Evolutionary conservation across 2,888 invertebrate species (phyloP).

Genomic region (Anodontia alba): DNA sequence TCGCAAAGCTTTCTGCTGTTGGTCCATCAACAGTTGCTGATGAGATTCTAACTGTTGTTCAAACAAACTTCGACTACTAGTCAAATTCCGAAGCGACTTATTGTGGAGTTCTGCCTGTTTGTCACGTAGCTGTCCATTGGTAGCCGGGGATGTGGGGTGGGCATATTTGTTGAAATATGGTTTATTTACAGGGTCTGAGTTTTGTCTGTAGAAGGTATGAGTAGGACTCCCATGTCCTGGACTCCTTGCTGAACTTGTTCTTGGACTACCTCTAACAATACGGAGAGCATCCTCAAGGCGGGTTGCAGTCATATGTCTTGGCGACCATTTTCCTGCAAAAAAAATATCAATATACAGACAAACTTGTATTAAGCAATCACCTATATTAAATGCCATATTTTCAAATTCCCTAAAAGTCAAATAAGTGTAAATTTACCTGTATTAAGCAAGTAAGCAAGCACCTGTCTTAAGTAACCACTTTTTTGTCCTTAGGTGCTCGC

Average conservation of each 20-base stretch:
- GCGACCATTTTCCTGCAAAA: constrained; percentile 55
- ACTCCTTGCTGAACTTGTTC: constrained; percentile 54
- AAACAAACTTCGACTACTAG: constrained; percentile 79
- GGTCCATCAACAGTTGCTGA: constrained; percentile 75
- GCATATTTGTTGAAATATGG: constrained; percentile 74
- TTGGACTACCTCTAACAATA: constrained; percentile 71
- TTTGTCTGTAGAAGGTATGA: constrained; percentile 53
- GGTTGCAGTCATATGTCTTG: constrained; percentile 32
- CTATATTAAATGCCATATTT: too few relatives aligned
- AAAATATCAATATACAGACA: too few relatives aligned
- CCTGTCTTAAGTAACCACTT: too few relatives aligned
- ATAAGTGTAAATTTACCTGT: too few relatives aligned
- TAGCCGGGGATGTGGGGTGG: constrained; percentile 43
- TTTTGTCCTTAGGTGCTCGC: too few relatives aligned
- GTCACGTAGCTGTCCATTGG: constrained; percentile 31
- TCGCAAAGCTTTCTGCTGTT: constrained; percentile 76
- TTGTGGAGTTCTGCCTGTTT: constrained; percentile 71
- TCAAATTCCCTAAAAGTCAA: too few relatives aligned
- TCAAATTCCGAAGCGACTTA: constrained; percentile 77
- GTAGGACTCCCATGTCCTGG: constrained; percentile 45
- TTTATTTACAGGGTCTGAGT: constrained; percentile 70
- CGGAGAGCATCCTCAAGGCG: constrained; percentile 78
- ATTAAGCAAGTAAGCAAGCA: too few relatives aligned
- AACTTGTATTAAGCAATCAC: too few relatives aligned
- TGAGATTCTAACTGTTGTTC: constrained; percentile 81